Conservation (phyloP, 2,888 invertebrate species). For the Dexiosoma caninum region DNA sequence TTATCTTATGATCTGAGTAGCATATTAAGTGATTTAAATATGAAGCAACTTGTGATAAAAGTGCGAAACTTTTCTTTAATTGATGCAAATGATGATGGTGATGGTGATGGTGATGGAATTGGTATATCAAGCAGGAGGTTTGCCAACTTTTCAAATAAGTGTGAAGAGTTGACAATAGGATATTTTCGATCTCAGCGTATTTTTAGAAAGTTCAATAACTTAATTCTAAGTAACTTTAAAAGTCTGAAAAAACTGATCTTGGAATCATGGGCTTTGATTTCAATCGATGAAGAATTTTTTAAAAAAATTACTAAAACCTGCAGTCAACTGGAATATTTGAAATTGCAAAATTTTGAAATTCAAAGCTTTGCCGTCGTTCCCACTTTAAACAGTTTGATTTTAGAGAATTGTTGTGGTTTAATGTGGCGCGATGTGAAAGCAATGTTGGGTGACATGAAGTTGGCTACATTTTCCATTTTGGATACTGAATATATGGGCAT, state of each 20-base stretch:
- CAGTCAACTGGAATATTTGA: conserved; percentile 19
- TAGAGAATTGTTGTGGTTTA: conserved; percentile 35
- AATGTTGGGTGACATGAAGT: conserved; percentile 32
- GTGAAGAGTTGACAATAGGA: conserved; percentile 42
- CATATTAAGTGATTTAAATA: conserved; percentile 22
- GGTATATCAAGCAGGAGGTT: background rate
- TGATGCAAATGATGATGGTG: conserved; percentile 13
- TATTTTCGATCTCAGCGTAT: conserved; percentile 49
- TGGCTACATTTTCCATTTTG: conserved; percentile 10
- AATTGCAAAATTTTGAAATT: conserved; percentile 42
- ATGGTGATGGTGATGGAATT: background rate
- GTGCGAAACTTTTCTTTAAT: conserved; percentile 38
- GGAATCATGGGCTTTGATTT: conserved; percentile 42
- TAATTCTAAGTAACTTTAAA: conserved; percentile 33
- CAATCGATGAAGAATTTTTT: conserved; percentile 44
- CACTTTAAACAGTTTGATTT: background rate
- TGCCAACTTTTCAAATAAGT: background rate
- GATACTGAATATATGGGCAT: conserved; percentile 42
- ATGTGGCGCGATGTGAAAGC: conserved; percentile 42
- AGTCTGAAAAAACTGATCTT: conserved; percentile 20
- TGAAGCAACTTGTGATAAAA: conserved; percentile 18
- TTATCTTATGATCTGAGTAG: conserved; percentile 36
- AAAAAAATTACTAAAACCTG: conserved; percentile 23
- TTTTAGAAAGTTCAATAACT: conserved; percentile 44
- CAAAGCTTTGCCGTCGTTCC: background rate